These are phyloP conservation scores for Melanotaenia trifasciata DNA, from an alignment of 2,797 vertebrate species.

Conservation along the genomic window DNA sequence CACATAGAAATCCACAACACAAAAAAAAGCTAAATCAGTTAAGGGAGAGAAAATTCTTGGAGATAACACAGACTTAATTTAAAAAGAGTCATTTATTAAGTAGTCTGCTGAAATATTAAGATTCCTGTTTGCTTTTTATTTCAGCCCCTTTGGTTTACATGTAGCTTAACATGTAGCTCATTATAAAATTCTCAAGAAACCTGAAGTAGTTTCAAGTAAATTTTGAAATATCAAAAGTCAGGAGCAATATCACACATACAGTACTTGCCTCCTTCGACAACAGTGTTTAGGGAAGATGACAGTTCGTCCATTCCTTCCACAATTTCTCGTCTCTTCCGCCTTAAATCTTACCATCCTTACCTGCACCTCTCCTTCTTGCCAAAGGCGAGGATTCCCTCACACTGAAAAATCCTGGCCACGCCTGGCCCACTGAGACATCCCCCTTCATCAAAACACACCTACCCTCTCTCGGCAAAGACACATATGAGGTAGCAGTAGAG, in stretches of 20 bases:
- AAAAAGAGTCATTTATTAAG: too few species aligned
- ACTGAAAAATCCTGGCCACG: neutral
- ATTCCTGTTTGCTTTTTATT: neutral
- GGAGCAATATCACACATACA: constrained; percentile 1
- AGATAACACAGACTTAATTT: neutral
- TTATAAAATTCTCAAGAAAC: neutral
- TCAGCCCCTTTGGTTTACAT: neutral
- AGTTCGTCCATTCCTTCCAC: constrained; percentile 4
- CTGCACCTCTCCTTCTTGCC: constrained; percentile 1
- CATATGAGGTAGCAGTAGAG: neutral
- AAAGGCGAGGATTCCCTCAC: constrained; percentile 1
- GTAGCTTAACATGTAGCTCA: neutral
- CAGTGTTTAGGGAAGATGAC: constrained; percentile 8
- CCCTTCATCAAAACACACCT: constrained; percentile 21
- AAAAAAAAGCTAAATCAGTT: neutral
- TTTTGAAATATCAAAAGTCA: neutral
- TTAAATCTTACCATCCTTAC: neutral
- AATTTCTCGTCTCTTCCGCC: neutral
- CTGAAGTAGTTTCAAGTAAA: neutral
- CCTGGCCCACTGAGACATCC: constrained; percentile 2
- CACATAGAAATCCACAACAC: neutral
- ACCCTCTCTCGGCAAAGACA: neutral
- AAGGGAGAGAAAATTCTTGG: neutral
- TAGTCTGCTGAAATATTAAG: neutral
- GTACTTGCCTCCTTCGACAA: constrained; percentile 37